These are phyloP conservation scores for Stratiolaelaps scimitus DNA, from an alignment of 1,140 invertebrate genomes.

Conservation along the genomic window DNA sequence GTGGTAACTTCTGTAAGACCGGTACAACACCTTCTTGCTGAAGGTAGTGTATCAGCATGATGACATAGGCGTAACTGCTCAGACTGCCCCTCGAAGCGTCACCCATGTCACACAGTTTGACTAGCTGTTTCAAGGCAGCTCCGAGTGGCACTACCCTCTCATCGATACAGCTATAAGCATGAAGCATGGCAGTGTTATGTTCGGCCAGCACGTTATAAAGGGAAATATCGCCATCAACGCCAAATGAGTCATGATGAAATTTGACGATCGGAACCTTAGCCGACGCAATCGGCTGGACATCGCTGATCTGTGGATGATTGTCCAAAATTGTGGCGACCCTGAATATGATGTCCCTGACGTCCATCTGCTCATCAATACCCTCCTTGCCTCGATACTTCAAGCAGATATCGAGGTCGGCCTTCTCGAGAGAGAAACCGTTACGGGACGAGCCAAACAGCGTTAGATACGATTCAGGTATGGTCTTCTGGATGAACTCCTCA, in stretches of 20 bases:
- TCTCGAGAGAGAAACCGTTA: constrained; percentile 52
- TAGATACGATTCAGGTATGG: constrained; percentile 42
- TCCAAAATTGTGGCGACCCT: constrained; percentile 43
- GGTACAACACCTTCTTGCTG: constrained; percentile 48
- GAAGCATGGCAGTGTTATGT: constrained; percentile 48
- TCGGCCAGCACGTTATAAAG: constrained; percentile 50
- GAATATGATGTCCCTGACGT: constrained; percentile 43
- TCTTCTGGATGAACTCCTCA: constrained; percentile 40
- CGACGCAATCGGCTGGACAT: constrained; percentile 47
- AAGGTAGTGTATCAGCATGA: constrained; percentile 50
- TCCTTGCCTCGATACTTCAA: constrained; percentile 45
- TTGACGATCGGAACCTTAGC: constrained; percentile 57
- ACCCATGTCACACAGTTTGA: constrained; percentile 51
- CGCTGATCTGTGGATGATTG: constrained; percentile 40
- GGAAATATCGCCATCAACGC: constrained; percentile 51
- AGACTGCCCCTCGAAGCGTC: constrained; percentile 52
- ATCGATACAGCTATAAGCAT: constrained; percentile 48
- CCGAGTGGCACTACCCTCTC: constrained; percentile 47
- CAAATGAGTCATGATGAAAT: constrained; percentile 43
- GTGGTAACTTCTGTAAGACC: constrained; percentile 46
- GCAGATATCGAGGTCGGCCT: constrained; percentile 52
- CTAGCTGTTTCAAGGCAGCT: constrained; percentile 49
- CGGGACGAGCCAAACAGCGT: constrained; percentile 51
- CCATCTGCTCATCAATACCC: constrained; percentile 39
- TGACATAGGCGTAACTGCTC: constrained; percentile 43